Evolutionary conservation across 2,797 vertebrate genomes (phyloP).

Genomic region (Cyclopterus lumpus): DNA sequence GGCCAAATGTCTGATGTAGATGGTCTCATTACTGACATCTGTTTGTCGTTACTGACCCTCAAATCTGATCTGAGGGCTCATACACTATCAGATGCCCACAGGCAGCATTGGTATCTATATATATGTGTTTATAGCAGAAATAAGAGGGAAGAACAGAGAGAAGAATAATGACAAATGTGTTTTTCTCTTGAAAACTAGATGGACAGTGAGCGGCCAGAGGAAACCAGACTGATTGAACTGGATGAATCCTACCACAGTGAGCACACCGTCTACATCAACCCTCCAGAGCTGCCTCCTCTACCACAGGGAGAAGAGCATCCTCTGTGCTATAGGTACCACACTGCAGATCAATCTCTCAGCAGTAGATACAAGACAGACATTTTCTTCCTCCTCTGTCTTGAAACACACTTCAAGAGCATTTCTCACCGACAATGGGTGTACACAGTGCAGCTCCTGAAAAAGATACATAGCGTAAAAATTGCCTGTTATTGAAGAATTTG

Average conservation of each 20-base stretch:
- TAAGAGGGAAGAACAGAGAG: neutral
- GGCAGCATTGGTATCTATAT: neutral
- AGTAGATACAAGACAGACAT: neutral
- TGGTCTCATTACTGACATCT: conserved; percentile 39
- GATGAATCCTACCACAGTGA: conserved; percentile 97
- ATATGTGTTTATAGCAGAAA: conserved; percentile 23
- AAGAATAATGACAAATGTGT: conserved; percentile 18
- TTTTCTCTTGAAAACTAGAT: conserved; percentile 82
- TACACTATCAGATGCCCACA: conserved; percentile 13
- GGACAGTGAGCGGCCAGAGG: conserved; percentile 91
- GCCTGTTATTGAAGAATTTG: conserved; percentile 50
- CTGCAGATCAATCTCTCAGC: conserved; percentile 14
- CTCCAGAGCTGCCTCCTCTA: conserved; percentile 93
- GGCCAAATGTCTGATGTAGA: conserved; percentile 33
- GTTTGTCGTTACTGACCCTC: conserved; percentile 45
- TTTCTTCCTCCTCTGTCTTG: neutral
- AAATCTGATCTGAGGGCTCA: conserved; percentile 29
- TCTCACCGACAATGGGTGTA: conserved; percentile 9
- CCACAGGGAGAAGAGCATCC: conserved; percentile 94
- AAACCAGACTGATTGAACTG: conserved; percentile 93
- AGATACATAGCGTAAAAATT: conserved; percentile 35
- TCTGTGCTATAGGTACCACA: conserved; percentile 91
- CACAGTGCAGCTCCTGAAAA: conserved; percentile 33
- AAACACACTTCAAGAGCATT: conserved; percentile 19
- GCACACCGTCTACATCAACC: conserved; percentile 98